Evolutionary conservation across 2,888 invertebrate species (phyloP), one percentile per base, ranked within the genome.

Genomic region (Stenchaetothrips biformis): DNA sequence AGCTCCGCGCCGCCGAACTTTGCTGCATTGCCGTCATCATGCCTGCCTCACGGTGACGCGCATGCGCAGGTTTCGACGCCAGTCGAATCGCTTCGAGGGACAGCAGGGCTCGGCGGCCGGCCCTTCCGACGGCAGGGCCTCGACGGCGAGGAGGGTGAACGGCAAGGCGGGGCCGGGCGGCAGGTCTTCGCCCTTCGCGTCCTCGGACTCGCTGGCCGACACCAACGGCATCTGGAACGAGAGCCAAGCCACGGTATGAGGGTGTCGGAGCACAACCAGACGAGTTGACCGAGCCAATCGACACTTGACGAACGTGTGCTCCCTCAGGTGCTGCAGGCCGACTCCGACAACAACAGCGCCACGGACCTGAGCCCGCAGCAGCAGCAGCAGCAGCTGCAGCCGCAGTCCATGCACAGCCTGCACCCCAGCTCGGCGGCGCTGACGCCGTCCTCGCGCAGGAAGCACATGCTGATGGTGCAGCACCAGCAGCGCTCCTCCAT

Each of bases 161-260:
- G 79, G 59, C 47, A 82, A 79, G 11, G 78, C 81, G n/a, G 79
- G 80, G 7, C 67, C 80, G 80, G n/a, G 79, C 81, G 13, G 79
- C 79, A 27, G 79, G 79, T 7, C 67, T 9, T 93, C 93, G 7
- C 92, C 93, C 9, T 94, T 94, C 86, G 94, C 93, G 79, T 95
- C 95, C 53, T 94, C 92, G 84, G 95, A 95, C 87, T 95, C 95
- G 16, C 87, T 95, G 85, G 95, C 95, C 86, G 94, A 95, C 86
- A 95, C 95, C 78, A 95, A 95, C 85, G 93, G 94, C 79, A 92
- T 94, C 85, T 95, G 95, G 95, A 95, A 95, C 87, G 95, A 95
- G 88, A 95, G 95, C 16, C 95, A 95, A 82, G 82, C 83, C 59
- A 84, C 84, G 74, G 84, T 84, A 81, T 7, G 53, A 53, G 53